Evolutionary conservation across 1,140 invertebrate genomes (phyloP), one percentile per base, ranked within the genome.

Genomic region (Drosophila ambigua): DNA sequence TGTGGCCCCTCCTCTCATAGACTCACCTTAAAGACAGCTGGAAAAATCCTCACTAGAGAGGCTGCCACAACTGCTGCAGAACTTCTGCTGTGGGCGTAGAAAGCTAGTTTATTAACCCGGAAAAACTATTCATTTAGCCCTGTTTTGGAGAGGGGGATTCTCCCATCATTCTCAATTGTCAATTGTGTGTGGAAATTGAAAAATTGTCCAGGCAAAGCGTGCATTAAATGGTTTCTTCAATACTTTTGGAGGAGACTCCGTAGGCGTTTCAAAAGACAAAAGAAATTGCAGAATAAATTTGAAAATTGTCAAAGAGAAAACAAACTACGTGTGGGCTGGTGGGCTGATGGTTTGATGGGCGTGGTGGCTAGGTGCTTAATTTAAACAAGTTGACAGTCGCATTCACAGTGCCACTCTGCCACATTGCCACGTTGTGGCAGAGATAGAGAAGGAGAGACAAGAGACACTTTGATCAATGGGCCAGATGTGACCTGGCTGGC

Each of bases 1-100:
- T 51, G 23, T 58, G 8, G 24, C 15, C 28, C 9, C 2, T 26
- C 5, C 57, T 2, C 8, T 35, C 41, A 43, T 20, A 13, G 13
- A 54, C 16, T 41, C 45, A 43, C 44, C 20, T 73, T 65, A 24
- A 46, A 46, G 44, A 13, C 35, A 45, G 52, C 28, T 15, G 23
- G 57, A 66, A 59, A 87, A 87, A 72, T 76, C 69, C 73, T 85
- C 81, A 85, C 87, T 85, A 84, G 44, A 1, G 43, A 2, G 50
- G 15, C 6, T 44, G 9, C 31, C 31, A 7, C 28, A 8, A 31
- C 28, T 8, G 28, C 28, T 2, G 8, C 7, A 31, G 28, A 31
- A 35, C 31, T 11, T 35, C 11, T 39, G 35, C 6, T n/a, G 64
- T 55, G 66, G 64, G 66, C 64, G 66, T 69, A 49, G 46, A 55